Percentiles rank a stretch among this genome's conserved stretches.
These are phyloP conservation scores for Drosophila birchii DNA, from an alignment of 2,888 invertebrate species.

Conservation along the genomic window DNA sequence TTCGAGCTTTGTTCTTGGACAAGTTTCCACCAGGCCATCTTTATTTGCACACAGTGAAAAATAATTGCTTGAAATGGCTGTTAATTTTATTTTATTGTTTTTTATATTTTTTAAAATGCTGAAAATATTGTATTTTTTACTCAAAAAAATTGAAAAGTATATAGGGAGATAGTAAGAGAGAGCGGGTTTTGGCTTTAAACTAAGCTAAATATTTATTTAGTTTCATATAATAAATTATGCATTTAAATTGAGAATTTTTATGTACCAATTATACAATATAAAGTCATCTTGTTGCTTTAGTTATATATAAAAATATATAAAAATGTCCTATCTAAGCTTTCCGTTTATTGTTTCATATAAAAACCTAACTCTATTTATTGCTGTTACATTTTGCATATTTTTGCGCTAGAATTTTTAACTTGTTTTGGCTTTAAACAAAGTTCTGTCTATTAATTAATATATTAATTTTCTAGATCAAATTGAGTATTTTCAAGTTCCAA, in stretches of 20 bases:
- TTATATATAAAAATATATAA: too few species aligned
- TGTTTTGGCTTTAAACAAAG: not conserved
- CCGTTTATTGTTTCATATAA: not conserved
- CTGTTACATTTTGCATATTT: not conserved
- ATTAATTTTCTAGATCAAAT: not conserved
- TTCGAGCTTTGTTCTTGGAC: constrained; percentile 37
- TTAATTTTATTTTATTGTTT: not conserved
- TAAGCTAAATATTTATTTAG: too few species aligned
- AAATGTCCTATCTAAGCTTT: too few species aligned
- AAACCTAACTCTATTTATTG: not conserved
- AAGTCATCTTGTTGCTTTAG: too few species aligned
- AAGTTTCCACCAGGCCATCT: constrained; percentile 12
- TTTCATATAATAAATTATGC: too few species aligned
- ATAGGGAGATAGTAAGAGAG: too few species aligned
- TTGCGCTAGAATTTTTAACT: not conserved
- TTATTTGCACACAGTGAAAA: not conserved
- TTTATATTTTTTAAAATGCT: not conserved
- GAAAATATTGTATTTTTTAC: too few species aligned
- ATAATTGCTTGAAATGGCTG: not conserved
- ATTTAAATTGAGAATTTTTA: too few species aligned
- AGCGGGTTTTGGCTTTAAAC: too few species aligned
- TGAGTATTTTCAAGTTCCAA: not conserved
- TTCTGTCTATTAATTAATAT: not conserved
- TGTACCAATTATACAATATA: too few species aligned
- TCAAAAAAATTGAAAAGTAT: too few species aligned